Conservation (phyloP, 2,888 invertebrate genomes). For the Isotomurus palustris region DNA sequence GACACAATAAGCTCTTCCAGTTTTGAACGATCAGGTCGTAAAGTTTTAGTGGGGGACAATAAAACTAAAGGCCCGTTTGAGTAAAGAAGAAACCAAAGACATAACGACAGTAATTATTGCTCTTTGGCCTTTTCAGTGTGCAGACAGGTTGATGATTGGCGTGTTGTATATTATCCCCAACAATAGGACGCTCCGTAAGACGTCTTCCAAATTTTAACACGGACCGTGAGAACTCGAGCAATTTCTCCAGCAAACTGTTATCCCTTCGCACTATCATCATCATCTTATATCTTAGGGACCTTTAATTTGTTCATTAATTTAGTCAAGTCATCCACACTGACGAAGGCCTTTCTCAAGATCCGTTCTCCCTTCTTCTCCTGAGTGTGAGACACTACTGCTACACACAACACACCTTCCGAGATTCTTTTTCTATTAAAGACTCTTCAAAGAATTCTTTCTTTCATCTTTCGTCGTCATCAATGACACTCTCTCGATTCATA, state of each 20-base stretch:
- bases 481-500: too few species aligned
- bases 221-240: conserved; percentile 31
- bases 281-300: background rate
- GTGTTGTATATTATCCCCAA: conserved; percentile 43
- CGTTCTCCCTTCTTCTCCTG: too few species aligned
- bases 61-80: conserved; percentile 35
- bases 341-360: conserved; percentile 4
- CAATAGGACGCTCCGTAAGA: conserved; percentile 12
- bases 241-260: conserved; percentile 2
- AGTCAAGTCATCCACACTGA: conserved; percentile 25
- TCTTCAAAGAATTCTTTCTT: too few species aligned
- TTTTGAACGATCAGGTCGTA: conserved; percentile 34
- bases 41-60: conserved; percentile 38
- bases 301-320: conserved; percentile 7
- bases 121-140: conserved; percentile 33
- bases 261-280: background rate
- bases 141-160: conserved; percentile 42
- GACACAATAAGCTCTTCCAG: conserved; percentile 12
- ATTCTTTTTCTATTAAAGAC: too few species aligned
- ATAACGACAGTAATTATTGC: conserved; percentile 46
- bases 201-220: background rate
- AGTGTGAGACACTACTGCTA: too few species aligned
- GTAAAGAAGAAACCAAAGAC: conserved; percentile 41
- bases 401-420: too few species aligned
- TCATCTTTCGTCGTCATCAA: too few species aligned